Conservation (phyloP, 2,113 vertebrate genomes). For the Halcyon senegalensis region DNA sequence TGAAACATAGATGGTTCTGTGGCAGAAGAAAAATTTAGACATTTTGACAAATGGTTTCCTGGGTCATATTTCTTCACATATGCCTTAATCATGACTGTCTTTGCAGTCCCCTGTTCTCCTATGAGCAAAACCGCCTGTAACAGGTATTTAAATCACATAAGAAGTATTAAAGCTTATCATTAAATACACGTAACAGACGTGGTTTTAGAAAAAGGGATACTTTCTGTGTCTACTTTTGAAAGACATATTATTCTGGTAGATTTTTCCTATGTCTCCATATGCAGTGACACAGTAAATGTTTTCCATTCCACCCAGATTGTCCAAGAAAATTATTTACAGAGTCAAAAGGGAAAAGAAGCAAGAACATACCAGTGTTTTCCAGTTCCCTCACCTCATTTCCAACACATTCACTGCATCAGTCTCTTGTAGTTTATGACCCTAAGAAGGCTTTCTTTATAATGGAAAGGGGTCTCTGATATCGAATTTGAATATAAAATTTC, state of each 20-base stretch:
- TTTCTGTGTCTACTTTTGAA: not conserved
- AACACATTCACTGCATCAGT: not conserved
- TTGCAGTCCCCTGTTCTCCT: constrained; percentile 82
- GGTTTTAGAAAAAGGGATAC: not conserved
- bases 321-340: not conserved
- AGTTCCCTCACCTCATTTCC: not conserved
- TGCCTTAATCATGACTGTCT: constrained; percentile 82
- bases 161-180: not conserved
- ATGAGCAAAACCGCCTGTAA: constrained; percentile 80
- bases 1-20: constrained; percentile 84
- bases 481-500: not conserved
- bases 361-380: not conserved
- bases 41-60: constrained; percentile 78
- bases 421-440: not conserved
- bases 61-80: constrained; percentile 81
- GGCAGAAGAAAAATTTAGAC: constrained; percentile 82
- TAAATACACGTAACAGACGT: not conserved
- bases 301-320: not conserved
- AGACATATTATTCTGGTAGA: not conserved
- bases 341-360: not conserved
- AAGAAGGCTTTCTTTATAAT: not conserved
- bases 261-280: not conserved
- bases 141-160: not conserved
- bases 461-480: not conserved
- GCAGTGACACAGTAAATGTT: not conserved